Evolutionary conservation across 2,797 vertebrate species (phyloP), one percentile per base, ranked within the genome.

Genomic region (Lacerta viridis): DNA sequence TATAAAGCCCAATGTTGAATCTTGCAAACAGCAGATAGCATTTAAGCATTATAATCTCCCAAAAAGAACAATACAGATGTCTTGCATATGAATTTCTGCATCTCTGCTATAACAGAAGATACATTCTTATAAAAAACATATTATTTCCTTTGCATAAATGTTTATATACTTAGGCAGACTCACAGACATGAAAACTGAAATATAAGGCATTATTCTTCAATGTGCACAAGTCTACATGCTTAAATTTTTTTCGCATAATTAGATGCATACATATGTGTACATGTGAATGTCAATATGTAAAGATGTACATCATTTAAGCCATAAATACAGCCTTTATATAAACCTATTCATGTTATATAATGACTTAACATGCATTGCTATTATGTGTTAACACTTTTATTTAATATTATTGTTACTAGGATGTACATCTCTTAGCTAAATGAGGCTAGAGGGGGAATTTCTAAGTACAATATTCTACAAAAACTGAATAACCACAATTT

Each of bases 381-480:
- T 77, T 75, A 64, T 76, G 61, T 77, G 17, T 59, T 84, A 61
- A 81, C 9, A 41, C 46, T 80, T 80, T 13, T 66, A 78, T 83
- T 72, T 27, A 80, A 61, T 74, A 84, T 72, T 80, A 96, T 96
- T 95, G 97, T 96, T 94, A 64, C 89, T 20, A 94, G 64, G 92
- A 97, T 97, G 94, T 87, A 80, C 87, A 91, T 90, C 85, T 95
- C 94, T 94, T 93, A 93, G 94, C 94, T 95, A 94, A 89, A 95
- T 89, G 71, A 95, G 94, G 93, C 92, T 89, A 85, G 90, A 94
- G 92, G 94, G 94, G 93, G 68, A 91, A 96, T 95, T 98, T 97
- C 96, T 94, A 89, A 96, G 96, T 96, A 97, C 91, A 93, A 92
- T 96, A 93, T 97, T 97, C 39, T 84, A 88, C 83, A 86, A 86